Evolutionary conservation across 2,888 invertebrate genomes (phyloP).

Genomic region (Tachystola acroxantha): DNA sequence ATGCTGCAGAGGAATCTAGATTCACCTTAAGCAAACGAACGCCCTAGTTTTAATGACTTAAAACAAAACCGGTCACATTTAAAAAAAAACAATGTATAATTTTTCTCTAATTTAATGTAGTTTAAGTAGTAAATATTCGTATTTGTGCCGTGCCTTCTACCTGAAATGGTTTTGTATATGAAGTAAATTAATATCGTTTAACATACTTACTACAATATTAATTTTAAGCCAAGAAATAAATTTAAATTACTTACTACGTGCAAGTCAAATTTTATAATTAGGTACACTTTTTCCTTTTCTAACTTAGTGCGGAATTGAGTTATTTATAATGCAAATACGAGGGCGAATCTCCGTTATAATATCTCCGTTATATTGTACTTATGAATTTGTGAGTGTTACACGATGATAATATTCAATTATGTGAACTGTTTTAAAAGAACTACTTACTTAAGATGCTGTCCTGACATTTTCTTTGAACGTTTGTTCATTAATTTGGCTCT

Average conservation of each 20-base stretch:
- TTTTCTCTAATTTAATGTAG: conserved; percentile 17
- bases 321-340: conserved; percentile 22
- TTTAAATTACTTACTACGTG: background rate
- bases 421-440: too few relatives aligned
- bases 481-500: too few relatives aligned
- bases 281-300: conserved; percentile 13
- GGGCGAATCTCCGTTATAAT: conserved; percentile 45
- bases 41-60: too few relatives aligned
- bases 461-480: too few relatives aligned
- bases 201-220: conserved; percentile 7
- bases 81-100: conserved; percentile 3
- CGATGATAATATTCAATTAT: too few relatives aligned
- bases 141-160: conserved; percentile 43
- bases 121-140: conserved; percentile 36
- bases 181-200: conserved; percentile 11
- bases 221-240: conserved; percentile 1
- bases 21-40: too few relatives aligned
- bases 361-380: background rate
- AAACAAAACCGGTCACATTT: background rate
- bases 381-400: too few relatives aligned
- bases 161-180: conserved; percentile 22
- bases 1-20: too few relatives aligned
- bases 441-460: too few relatives aligned
- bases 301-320: conserved; percentile 18
- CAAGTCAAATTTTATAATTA: conserved; percentile 19